Conservation (phyloP, 2,113 vertebrate genomes). For the Periophthalmodon schlosseri region DNA sequence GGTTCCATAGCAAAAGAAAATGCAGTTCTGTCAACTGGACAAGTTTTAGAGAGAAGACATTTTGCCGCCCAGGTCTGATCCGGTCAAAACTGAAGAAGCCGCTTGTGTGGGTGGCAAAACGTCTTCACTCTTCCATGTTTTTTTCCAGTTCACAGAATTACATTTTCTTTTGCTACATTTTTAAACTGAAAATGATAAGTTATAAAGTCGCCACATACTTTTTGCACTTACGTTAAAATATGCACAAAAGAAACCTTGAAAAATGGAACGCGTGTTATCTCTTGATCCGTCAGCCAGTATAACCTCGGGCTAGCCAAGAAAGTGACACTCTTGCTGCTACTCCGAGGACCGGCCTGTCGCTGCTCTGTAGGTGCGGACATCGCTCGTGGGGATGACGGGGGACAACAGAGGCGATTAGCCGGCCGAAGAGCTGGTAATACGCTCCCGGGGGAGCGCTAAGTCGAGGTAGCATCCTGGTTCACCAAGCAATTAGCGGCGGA, state of each 20-base stretch:
- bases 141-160: too few species aligned
- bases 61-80: too few species aligned
- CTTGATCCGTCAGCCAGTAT: constrained; percentile 20
- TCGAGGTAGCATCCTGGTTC: constrained; percentile 68
- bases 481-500: constrained; percentile 69
- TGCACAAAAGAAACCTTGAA: constrained; percentile 17
- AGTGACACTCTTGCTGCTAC: constrained; percentile 1
- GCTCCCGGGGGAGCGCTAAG: constrained; percentile 64
- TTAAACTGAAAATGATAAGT: too few species aligned
- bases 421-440: constrained; percentile 68
- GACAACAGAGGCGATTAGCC: constrained; percentile 72
- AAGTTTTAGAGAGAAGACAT: too few species aligned
- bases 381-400: constrained; percentile 54
- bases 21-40: too few species aligned
- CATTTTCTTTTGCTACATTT: too few species aligned
- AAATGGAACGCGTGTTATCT: constrained; percentile 26
- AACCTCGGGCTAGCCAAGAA: not conserved
- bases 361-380: constrained; percentile 56
- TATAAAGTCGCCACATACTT: too few species aligned
- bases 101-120: too few species aligned
- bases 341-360: constrained; percentile 44
- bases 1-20: too few species aligned
- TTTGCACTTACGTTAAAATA: not conserved
- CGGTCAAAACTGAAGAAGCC: too few species aligned
- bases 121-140: too few species aligned